Percentiles rank a stretch among this genome's conserved stretches.
Conservation (phyloP, 2,797 vertebrate species). For the Austrolebias charrua region DNA sequence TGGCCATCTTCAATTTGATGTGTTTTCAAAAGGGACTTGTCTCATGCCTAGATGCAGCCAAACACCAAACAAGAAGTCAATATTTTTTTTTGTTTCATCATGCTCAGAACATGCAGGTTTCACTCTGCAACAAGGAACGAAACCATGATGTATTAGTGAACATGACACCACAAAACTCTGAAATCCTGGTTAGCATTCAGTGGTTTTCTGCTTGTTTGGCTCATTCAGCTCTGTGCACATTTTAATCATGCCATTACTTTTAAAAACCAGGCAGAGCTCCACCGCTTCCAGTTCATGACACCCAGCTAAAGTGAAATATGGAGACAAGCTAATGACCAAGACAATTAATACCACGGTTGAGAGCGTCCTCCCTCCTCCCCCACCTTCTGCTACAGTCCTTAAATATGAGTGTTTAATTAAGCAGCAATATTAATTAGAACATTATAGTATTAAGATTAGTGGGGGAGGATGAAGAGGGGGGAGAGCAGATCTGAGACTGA, state of each 20-base stretch:
- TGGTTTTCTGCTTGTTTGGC: too few species aligned
- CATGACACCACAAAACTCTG: too few species aligned
- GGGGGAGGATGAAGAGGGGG: constrained; percentile 13
- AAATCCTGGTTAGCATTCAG: too few species aligned
- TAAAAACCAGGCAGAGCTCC: constrained; percentile 15
- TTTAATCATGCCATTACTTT: neutral
- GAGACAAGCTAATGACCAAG: constrained; percentile 56
- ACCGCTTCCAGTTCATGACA: constrained; percentile 30
- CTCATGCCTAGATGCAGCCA: too few species aligned
- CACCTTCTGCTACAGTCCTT: constrained; percentile 56
- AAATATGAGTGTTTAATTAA: constrained; percentile 83
- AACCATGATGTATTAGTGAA: too few species aligned
- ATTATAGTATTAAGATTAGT: constrained; percentile 66
- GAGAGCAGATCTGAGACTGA: constrained; percentile 23
- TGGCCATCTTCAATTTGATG: too few species aligned
- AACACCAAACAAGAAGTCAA: too few species aligned
- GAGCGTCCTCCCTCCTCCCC: constrained; percentile 43
- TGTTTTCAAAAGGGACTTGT: too few species aligned
- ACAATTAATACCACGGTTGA: constrained; percentile 65
- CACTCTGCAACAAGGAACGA: too few species aligned
- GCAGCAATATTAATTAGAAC: constrained; percentile 77
- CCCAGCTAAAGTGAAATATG: constrained; percentile 39
- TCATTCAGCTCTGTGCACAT: neutral
- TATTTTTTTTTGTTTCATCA: too few species aligned
- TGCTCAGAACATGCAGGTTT: too few species aligned